phyloP scores from a whole-genome alignment of 2,113 vertebrate genomes.

The Ramphastos sulfuratus region DNA sequence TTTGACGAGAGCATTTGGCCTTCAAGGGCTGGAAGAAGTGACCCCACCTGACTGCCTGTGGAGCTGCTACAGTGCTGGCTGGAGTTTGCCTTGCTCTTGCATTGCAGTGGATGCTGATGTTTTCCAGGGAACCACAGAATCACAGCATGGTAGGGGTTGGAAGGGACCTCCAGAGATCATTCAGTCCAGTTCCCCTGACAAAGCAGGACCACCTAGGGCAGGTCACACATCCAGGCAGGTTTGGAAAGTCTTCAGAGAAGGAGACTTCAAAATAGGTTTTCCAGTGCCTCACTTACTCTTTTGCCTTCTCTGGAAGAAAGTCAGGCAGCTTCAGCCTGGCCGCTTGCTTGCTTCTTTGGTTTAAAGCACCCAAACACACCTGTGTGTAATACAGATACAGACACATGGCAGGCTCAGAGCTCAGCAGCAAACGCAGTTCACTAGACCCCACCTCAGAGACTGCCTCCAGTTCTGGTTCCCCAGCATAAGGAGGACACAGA shows the following conservation, averaged over 20 bases:
- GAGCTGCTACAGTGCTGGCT: not conserved
- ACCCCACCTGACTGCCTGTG: rapidly evolving
- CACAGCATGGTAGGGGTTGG: too few species aligned
- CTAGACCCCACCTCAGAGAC: not conserved
- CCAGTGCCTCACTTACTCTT: not conserved
- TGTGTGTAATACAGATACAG: too few species aligned
- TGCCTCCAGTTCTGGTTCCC: too few species aligned
- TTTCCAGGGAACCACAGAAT: not conserved
- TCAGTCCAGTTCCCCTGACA: too few species aligned
- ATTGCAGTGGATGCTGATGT: rapidly evolving
- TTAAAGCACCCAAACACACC: not conserved
- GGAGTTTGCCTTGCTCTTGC: not conserved
- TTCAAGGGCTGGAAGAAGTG: not conserved
- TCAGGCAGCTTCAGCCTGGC: not conserved
- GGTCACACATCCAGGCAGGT: too few species aligned
- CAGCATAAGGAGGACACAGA: too few species aligned
- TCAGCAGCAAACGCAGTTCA: not conserved
- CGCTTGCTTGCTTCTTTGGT: not conserved
- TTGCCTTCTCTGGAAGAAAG: not conserved
- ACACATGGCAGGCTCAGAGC: not conserved
- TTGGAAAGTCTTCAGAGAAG: too few species aligned
- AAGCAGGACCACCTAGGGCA: too few species aligned
- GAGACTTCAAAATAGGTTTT: not conserved
- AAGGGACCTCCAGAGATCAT: too few species aligned
- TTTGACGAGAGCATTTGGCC: not conserved